A percentile compares a stretch with the other conserved stretches of the same genome.
These are phyloP conservation scores for Brachyptera putata DNA, from an alignment of 2,888 invertebrate genomes.

Conservation along the genomic window DNA sequence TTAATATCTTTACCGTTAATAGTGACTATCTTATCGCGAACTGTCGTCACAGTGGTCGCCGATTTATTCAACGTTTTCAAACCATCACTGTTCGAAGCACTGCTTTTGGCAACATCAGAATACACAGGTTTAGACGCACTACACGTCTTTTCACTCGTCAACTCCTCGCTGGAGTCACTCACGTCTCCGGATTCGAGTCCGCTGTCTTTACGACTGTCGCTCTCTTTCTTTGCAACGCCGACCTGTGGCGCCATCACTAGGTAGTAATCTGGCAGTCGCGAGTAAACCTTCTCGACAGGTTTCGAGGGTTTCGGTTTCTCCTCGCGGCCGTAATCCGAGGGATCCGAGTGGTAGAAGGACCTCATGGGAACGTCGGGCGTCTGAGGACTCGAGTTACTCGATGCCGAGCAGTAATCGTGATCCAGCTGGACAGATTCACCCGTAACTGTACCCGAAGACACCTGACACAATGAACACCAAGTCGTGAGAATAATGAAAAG, in stretches of 20 bases:
- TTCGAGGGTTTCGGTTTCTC: background rate
- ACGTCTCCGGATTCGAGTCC: constrained; percentile 46
- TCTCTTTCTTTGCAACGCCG: constrained; percentile 10
- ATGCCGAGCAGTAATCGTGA: constrained; percentile 54
- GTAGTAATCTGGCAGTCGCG: constrained; percentile 26
- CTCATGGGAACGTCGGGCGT: constrained; percentile 28
- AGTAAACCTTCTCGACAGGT: constrained; percentile 22
- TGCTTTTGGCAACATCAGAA: constrained; percentile 1
- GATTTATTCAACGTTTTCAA: background rate
- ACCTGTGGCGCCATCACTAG: constrained; percentile 22
- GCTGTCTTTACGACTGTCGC: constrained; percentile 41
- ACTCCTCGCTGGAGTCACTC: constrained; percentile 43
- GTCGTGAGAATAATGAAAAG: no score
- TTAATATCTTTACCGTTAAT: constrained; percentile 6
- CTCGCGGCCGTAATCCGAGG: constrained; percentile 29
- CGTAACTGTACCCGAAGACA: constrained; percentile 29
- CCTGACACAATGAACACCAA: constrained; percentile 25
- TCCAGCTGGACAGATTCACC: constrained; percentile 49
- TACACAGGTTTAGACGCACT: no score
- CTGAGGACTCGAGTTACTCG: background rate
- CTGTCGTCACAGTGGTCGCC: background rate
- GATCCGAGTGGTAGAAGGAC: constrained; percentile 34
- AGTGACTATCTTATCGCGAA: constrained; percentile 4
- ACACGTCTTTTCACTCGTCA: background rate
- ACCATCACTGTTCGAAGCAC: background rate